Percentiles rank a stretch among this genome's conserved stretches.
phyloP scores from a whole-genome alignment of 2,113 vertebrate species.

The Aviceda subcristata region DNA sequence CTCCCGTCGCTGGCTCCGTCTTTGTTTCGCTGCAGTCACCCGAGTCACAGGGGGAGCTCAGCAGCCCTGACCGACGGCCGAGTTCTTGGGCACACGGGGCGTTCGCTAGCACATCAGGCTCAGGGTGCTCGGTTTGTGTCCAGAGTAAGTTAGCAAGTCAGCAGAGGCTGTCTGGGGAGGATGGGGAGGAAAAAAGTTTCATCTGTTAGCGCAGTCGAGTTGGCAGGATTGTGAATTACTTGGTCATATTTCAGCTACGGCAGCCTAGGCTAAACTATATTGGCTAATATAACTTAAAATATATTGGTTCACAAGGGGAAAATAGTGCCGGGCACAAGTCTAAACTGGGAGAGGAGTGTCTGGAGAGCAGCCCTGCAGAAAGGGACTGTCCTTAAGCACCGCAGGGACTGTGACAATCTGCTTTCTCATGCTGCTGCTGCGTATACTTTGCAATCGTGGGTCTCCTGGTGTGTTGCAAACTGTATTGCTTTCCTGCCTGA shows the following conservation, averaged over 20 bases:
- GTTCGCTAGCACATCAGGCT: too few species aligned
- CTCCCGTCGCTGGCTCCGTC: too few species aligned
- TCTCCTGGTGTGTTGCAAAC: neutral
- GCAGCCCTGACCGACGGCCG: neutral
- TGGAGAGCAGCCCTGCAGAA: neutral
- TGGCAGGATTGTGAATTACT: neutral
- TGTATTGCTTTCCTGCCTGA: neutral
- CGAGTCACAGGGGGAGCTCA: neutral
- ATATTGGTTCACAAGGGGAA: fast-evolving
- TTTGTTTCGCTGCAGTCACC: neutral
- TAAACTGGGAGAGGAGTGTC: neutral
- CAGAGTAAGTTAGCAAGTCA: neutral
- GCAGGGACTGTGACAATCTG: neutral
- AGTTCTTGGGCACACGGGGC: neutral
- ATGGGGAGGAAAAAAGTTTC: neutral
- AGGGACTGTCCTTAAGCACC: neutral
- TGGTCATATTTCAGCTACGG: fast-evolving
- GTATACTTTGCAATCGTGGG: fast-evolving
- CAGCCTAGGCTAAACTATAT: fast-evolving
- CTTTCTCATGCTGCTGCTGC: neutral
- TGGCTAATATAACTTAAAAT: fast-evolving
- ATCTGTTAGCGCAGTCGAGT: neutral
- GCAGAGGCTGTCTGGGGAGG: neutral
- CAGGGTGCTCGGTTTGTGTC: neutral
- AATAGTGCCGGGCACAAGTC: fast-evolving